Conservation (phyloP, 1,140 invertebrate species). For the Arctopsyche grandis region DNA sequence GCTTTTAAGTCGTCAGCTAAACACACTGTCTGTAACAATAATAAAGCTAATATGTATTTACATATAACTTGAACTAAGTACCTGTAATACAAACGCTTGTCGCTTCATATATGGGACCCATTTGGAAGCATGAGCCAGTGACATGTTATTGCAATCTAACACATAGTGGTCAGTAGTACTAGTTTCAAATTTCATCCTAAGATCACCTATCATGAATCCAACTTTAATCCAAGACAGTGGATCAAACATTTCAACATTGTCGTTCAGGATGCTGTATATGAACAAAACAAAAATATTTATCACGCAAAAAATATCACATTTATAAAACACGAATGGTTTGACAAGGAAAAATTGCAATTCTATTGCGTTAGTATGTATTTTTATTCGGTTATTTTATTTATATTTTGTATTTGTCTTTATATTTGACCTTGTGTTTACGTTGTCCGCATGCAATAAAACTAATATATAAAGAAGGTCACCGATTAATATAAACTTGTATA, state of each 20-base stretch:
- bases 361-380: not conserved
- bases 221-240: not conserved
- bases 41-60: too few species aligned
- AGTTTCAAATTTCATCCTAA: slow-evolving; percentile 11
- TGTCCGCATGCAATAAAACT: too few species aligned
- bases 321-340: too few species aligned
- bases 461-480: too few species aligned
- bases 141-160: slow-evolving; percentile 14
- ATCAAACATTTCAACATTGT: not conserved
- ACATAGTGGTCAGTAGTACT: not conserved
- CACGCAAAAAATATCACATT: not conserved
- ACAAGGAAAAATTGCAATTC: not conserved
- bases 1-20: too few species aligned
- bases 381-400: not conserved
- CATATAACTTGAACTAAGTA: too few species aligned
- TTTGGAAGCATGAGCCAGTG: slow-evolving; percentile 9
- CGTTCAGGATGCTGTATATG: not conserved
- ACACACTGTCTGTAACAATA: too few species aligned
- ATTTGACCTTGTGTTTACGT: too few species aligned
- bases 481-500: too few species aligned
- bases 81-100: slow-evolving; percentile 7
- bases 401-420: too few species aligned
- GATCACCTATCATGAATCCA: slow-evolving; percentile 29
- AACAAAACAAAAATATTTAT: not conserved
- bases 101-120: slow-evolving; percentile 7